These are phyloP conservation scores for Trematomus bernacchii DNA, from an alignment of 2,797 vertebrate genomes.

Conservation along the genomic window DNA sequence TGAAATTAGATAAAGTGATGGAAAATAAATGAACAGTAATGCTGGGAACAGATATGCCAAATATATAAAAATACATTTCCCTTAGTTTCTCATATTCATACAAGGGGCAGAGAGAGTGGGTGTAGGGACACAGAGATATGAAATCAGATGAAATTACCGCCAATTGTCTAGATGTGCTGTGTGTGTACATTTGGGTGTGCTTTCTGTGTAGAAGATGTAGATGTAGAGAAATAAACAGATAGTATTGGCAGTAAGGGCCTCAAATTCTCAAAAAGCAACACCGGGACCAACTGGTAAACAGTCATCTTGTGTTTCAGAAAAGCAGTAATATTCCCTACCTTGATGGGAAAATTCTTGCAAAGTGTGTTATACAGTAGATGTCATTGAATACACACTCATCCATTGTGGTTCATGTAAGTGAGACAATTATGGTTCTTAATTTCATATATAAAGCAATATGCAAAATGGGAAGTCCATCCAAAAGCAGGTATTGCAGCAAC, in stretches of 20 bases:
- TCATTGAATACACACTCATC: not conserved
- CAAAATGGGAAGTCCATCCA: too few species aligned
- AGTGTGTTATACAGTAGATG: not conserved
- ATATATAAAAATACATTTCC: constrained; percentile 59
- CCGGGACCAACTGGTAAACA: constrained; percentile 21
- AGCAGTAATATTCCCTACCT: not conserved
- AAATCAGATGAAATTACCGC: constrained; percentile 54
- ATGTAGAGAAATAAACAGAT: not conserved
- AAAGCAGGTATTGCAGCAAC: too few species aligned
- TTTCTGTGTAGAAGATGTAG: constrained; percentile 11
- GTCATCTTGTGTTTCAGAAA: not conserved
- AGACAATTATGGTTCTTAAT: too few species aligned
- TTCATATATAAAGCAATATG: too few species aligned
- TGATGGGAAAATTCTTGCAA: not conserved
- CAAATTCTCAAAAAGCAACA: constrained; percentile 23
- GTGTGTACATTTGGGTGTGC: constrained; percentile 14
- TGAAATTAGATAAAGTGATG: constrained; percentile 69
- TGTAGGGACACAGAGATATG: constrained; percentile 24
- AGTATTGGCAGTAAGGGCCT: constrained; percentile 5
- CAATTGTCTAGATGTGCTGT: constrained; percentile 1
- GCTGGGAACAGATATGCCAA: constrained; percentile 44
- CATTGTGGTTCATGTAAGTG: not conserved
- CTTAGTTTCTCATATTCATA: constrained; percentile 49
- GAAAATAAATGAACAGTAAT: constrained; percentile 57
- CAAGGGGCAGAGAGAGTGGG: constrained; percentile 26